Evolutionary conservation across 2,113 vertebrate genomes (phyloP).

Genomic region (Blennius ocellaris): DNA sequence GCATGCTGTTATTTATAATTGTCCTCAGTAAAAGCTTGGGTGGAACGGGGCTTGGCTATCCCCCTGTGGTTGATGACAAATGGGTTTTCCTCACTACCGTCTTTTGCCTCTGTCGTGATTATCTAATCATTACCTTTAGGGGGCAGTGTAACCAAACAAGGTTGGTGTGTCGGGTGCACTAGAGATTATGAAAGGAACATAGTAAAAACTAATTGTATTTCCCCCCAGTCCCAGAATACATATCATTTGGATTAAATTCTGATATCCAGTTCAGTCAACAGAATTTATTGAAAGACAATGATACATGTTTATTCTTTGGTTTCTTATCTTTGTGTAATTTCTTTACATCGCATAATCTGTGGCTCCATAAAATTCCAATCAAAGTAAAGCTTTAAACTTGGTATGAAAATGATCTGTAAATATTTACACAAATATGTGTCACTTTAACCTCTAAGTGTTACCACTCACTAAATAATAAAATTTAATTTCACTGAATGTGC

Average conservation of each 20-base stretch:
- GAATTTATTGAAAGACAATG: neutral
- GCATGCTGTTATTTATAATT: constrained; percentile 58
- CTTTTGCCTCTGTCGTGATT: neutral
- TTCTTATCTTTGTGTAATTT: neutral
- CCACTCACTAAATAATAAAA: constrained; percentile 3
- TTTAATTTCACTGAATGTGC: neutral
- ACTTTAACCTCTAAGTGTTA: neutral
- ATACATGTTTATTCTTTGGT: neutral
- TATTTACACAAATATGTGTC: neutral
- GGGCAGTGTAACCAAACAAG: constrained; percentile 49
- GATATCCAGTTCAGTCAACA: neutral
- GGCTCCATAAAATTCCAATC: neutral
- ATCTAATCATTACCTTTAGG: constrained; percentile 48
- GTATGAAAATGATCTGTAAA: neutral
- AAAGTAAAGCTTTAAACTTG: neutral
- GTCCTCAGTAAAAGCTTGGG: constrained; percentile 53
- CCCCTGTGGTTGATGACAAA: constrained; percentile 44
- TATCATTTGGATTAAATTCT: neutral
- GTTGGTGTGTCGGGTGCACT: neutral
- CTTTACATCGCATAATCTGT: neutral
- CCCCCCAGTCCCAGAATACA: no score
- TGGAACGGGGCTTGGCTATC: constrained; percentile 35
- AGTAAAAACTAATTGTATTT: no score
- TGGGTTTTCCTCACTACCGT: constrained; percentile 16
- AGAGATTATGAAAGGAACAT: no score